Evolutionary conservation across 2,113 vertebrate genomes (phyloP), one percentile per base, ranked within the genome.

Genomic region (Oreochromis niloticus): DNA sequence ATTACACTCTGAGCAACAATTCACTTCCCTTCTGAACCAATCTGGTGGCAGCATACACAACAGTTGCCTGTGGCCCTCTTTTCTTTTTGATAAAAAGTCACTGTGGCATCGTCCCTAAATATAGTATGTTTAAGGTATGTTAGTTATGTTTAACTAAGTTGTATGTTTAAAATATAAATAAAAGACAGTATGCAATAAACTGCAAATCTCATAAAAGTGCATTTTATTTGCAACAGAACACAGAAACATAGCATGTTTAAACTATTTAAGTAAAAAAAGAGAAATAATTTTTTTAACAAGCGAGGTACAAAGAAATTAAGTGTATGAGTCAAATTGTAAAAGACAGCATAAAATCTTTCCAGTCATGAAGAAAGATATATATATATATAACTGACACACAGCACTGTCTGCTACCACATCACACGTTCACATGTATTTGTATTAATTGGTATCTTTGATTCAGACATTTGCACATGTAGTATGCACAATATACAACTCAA

Each of bases 161-260:
- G 7, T 30, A 32, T 32, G 27, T 32, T 59, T 59, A 32, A 59
- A 59, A 32, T 59, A 57, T 57, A 4, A 57, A 27, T 59, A 30
- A 59, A 61, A 32, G 14, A 61, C 56, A 61, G 5, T 61, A 17
- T 32, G 8, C 7, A 61, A 10, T 61, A 61, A 32, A 8, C 32
- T 61, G 22, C 55, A 57, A 61, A 17, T 2, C 0, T 61, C 57
- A 61, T 61, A 9, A 59, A 59, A 32, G 14, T 16, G 0, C 14
- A 32, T 59, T 32, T 59, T 59, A 17, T 59, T 59, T 32, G 8
- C 1, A 1, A 59, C 8, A 59, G 27, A 59, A 59, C 57, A 9
- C 27, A 32, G 57, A 32, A 32, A 59, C 27, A 9, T 0, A n/a
- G 0, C 56, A 57, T 30, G 24, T 30, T 59, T 59, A 30, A 30